These are phyloP conservation scores for Patiria miniata DNA, from an alignment of 35 echinoderm and acorn worm species.

Conservation along the genomic window DNA sequence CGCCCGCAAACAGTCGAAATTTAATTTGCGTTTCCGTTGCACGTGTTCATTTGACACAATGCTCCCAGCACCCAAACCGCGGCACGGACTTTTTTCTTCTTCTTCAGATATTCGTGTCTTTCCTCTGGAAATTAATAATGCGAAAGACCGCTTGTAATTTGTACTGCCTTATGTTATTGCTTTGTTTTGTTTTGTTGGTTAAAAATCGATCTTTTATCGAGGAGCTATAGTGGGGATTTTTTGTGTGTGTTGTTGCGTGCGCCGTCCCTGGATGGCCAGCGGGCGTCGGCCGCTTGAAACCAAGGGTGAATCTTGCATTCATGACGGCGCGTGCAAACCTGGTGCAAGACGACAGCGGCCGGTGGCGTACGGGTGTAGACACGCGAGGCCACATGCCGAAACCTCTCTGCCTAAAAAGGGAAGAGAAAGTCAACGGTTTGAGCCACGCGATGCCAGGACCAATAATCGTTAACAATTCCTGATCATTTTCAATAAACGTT, in stretches of 20 bases:
- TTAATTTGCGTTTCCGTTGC: constrained; percentile 7
- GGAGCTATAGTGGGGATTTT: neutral
- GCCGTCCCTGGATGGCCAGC: neutral
- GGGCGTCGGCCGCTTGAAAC: neutral
- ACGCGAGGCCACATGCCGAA: neutral
- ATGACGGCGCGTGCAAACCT: neutral
- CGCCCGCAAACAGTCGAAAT: neutral
- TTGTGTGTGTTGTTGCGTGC: neutral
- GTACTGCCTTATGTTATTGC: neutral
- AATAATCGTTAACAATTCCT: too few species aligned
- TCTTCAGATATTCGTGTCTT: neutral
- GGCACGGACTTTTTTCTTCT: neutral
- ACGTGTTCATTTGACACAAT: constrained; percentile 16
- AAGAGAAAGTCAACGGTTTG: too few species aligned
- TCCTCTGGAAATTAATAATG: neutral
- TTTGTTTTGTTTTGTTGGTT: constrained; percentile 25
- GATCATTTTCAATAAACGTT: too few species aligned
- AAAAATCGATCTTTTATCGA: neutral
- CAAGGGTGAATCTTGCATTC: neutral
- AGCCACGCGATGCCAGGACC: too few species aligned
- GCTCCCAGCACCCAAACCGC: neutral
- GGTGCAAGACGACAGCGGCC: neutral
- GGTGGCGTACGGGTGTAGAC: neutral
- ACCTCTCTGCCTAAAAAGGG: too few species aligned
- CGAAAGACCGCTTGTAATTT: neutral